A percentile compares a stretch with the other conserved stretches of the same genome.
Conservation (phyloP, 2,113 vertebrate genomes). For the Melanostigma gelatinosum region DNA sequence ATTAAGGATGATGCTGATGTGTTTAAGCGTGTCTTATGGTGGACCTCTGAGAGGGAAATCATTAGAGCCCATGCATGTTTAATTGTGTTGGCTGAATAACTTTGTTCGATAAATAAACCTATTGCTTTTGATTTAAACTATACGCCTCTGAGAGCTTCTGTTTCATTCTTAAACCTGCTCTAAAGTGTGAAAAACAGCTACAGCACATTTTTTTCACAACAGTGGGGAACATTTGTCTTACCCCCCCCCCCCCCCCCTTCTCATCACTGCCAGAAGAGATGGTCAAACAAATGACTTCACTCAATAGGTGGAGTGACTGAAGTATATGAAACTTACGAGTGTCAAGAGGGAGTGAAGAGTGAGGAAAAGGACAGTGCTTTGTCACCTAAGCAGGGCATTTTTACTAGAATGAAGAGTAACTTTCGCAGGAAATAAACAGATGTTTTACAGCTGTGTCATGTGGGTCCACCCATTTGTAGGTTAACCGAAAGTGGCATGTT, state of each 20-base stretch:
- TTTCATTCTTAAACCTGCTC: no score
- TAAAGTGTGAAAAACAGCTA: no score
- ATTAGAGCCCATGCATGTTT: no score
- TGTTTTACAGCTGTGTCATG: slow-evolving; percentile 10
- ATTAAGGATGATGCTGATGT: no score
- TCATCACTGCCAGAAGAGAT: slow-evolving; percentile 23
- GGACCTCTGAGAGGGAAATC: no score
- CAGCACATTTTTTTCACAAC: no score
- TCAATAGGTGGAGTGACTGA: slow-evolving; percentile 40
- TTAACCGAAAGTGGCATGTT: slow-evolving; percentile 6
- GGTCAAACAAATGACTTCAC: slow-evolving; percentile 58
- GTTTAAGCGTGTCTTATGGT: no score
- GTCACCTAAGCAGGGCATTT: neutral
- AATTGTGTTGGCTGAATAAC: no score
- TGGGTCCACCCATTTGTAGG: neutral
- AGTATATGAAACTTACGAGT: slow-evolving; percentile 16
- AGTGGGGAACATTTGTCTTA: slow-evolving; percentile 50
- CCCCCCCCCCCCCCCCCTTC: neutral
- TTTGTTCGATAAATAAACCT: no score
- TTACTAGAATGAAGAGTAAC: neutral
- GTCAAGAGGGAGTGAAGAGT: neutral
- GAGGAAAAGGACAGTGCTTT: neutral
- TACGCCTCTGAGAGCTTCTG: no score
- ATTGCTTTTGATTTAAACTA: no score
- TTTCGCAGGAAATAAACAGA: neutral